Evolutionary conservation across 2,113 vertebrate genomes (phyloP), one percentile per base, ranked within the genome.

Genomic region (Henicopernis longicauda): DNA sequence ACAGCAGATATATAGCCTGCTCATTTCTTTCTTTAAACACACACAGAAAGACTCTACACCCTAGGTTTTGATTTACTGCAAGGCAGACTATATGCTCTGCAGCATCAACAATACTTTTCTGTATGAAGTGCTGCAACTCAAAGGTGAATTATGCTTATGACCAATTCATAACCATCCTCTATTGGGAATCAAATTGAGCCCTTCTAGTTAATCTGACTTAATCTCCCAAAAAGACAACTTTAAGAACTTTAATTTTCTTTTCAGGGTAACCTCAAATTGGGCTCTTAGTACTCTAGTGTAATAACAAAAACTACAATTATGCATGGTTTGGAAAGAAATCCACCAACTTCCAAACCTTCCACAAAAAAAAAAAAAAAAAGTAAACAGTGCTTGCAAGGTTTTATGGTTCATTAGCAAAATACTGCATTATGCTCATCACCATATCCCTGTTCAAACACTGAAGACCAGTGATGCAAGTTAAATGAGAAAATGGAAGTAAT

Each of bases 371-470:
- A 29, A 22, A n/a, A 74, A 72, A 52, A 94, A 79, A 8, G 59
- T 40, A 86, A 97, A 90, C 16, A 59, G 50, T 38, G 49, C 44
- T 93, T 81, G 54, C 79, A 87, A 67, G 90, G 44, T 95, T 92
- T 92, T 85, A 94, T 55, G 38, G 91, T 86, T 95, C 83, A 81
- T 96, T 97, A 97, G 38, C 81, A 94, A 97, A 92, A 94, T 85
- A 82, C 18, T 76, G 54, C 76, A 76, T 84, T 94, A 93, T 21
- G 66, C 32, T 95, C 85, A 80, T 88, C 90, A 89, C 61, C 82
- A 29, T 91, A 96, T 86, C 86, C 61, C n/a, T 80, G n/a, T 72
- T 93, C 63, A 89, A 94, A 93, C 55, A 76, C 81, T 80, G 90
- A 89, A 85, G 38, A 74, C 63, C 70, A 80, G 44, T 80, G 76